Conservation (phyloP, 2,888 invertebrate genomes). For the Stenurella melanura region DNA sequence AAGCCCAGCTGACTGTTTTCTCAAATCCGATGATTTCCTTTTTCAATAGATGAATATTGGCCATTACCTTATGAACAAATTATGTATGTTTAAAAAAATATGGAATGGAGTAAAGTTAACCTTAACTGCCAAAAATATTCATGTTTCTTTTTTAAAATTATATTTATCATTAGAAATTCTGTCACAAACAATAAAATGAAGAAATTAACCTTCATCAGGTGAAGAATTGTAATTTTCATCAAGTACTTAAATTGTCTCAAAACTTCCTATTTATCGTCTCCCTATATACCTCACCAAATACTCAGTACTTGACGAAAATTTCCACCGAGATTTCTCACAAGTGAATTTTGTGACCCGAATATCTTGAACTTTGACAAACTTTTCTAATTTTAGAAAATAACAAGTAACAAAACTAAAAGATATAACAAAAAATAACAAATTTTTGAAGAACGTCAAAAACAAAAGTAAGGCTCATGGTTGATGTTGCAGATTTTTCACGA, state of each 20-base stretch:
- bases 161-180: conserved; percentile 12
- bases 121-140: conserved; percentile 40
- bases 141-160: conserved; percentile 27
- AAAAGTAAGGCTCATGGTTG: conserved; percentile 36
- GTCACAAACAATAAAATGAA: conserved; percentile 28
- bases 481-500: conserved; percentile 24
- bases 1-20: conserved; percentile 45
- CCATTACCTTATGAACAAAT: conserved; percentile 47
- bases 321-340: conserved; percentile 8
- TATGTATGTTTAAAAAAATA: conserved; percentile 40
- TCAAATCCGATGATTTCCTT: conserved; percentile 42
- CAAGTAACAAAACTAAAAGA: conserved; percentile 59
- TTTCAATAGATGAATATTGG: conserved; percentile 42
- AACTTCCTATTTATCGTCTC: background rate
- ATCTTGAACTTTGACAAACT: conserved; percentile 42
- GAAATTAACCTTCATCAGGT: conserved; percentile 30
- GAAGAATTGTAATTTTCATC: background rate
- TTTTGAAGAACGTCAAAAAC: conserved; percentile 46
- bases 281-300: background rate
- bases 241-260: background rate
- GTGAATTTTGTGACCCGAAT: conserved; percentile 46
- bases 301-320: conserved; percentile 5
- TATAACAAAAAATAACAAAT: conserved; percentile 58
- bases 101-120: conserved; percentile 49
- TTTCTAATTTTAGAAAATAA: conserved; percentile 53